These are phyloP conservation scores for Caenorhabditis briggsae DNA, from an alignment of 1,140 invertebrate genomes.

Conservation along the genomic window DNA sequence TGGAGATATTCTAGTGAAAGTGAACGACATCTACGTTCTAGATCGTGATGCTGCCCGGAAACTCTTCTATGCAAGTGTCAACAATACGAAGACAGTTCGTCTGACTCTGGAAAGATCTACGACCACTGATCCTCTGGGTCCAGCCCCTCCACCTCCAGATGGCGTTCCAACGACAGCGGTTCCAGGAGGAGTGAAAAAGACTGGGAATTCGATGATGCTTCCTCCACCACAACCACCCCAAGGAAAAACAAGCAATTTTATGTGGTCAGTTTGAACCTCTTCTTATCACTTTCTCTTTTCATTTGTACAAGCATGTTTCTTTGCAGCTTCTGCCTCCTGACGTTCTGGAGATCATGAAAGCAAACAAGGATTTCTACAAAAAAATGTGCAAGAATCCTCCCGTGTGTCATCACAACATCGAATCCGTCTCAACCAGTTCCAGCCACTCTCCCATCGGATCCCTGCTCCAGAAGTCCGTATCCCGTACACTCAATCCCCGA, in stretches of 20 bases:
- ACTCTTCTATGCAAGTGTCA: conserved; percentile 43
- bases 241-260: conserved; percentile 41
- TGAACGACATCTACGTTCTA: conserved; percentile 29
- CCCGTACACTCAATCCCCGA: conserved; percentile 26
- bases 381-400: conserved; percentile 30
- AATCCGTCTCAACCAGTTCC: conserved; percentile 23
- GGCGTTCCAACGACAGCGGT: background rate
- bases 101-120: conserved; percentile 39
- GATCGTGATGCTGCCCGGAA: conserved; percentile 39
- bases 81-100: conserved; percentile 43
- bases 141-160: conserved; percentile 21
- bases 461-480: conserved; percentile 35
- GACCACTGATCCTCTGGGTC: conserved; percentile 25
- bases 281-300: background rate
- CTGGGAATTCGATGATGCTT: conserved; percentile 34
- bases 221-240: conserved; percentile 34
- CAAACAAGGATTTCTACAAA: conserved; percentile 46
- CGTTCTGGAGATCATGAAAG: conserved; percentile 51
- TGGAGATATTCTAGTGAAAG: conserved; percentile 43
- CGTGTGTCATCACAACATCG: conserved; percentile 7
- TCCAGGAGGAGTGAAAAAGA: background rate
- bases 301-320: background rate
- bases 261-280: conserved; percentile 33
- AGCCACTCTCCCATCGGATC: conserved; percentile 14
- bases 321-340: conserved; percentile 46